Evolutionary conservation across 92 coral and sea anemone species (phyloP).

Genomic region (Montipora capitata): DNA sequence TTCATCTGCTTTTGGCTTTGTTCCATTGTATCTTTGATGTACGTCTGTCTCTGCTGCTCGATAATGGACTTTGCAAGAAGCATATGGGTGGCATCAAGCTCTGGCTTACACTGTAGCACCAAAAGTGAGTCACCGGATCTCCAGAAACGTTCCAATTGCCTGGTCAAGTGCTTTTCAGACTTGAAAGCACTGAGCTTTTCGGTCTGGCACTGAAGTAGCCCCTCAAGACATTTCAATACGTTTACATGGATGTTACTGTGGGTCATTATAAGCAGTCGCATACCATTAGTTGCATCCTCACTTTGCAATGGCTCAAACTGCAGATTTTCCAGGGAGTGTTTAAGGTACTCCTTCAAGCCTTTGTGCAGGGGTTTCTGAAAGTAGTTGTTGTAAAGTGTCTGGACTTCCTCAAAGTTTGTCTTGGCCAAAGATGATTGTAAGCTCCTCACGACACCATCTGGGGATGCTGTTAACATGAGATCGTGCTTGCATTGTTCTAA

Average conservation of each 20-base stretch:
- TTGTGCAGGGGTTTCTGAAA: conserved; percentile 84
- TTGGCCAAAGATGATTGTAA: conserved; percentile 64
- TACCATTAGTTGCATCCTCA: conserved; percentile 55
- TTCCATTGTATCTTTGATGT: conserved; percentile 42
- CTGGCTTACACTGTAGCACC: conserved; percentile 93
- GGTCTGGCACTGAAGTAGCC: conserved; percentile 72
- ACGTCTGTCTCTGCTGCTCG: conserved; percentile 84
- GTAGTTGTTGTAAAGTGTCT: conserved; percentile 67
- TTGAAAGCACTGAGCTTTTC: conserved; percentile 94
- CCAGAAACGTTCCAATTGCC: conserved; percentile 87
- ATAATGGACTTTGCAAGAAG: conserved; percentile 91
- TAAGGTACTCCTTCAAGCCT: conserved; percentile 79
- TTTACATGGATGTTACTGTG: conserved; percentile 91
- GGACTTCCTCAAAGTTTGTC: conserved; percentile 70
- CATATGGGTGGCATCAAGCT: conserved; percentile 94
- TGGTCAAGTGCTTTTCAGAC: conserved; percentile 94
- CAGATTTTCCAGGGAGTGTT: conserved; percentile 25
- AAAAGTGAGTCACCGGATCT: conserved; percentile 71
- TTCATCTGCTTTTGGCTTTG: conserved; percentile 34
- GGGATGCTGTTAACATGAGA: conserved; percentile 90
- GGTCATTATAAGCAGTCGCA: conserved; percentile 89
- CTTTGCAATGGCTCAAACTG: neutral
- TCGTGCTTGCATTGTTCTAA: conserved; percentile 81
- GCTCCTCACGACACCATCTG: conserved; percentile 93
- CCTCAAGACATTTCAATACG: conserved; percentile 77